phyloP scores from a whole-genome alignment of 1,140 invertebrate genomes.

The Drosophila kohkoa region DNA sequence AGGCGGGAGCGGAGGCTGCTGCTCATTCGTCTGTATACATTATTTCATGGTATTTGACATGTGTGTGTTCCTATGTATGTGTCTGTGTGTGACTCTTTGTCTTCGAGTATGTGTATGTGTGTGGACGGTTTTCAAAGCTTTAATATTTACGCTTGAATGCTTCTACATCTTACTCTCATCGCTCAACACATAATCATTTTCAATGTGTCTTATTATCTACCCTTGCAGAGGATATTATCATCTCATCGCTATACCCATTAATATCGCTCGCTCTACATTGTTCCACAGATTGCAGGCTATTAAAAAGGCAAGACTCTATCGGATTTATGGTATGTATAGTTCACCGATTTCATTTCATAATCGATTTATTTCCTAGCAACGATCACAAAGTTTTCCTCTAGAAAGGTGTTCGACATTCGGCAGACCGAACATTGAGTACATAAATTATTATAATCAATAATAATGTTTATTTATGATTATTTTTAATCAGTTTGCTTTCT shows the following conservation, averaged over 20 bases:
- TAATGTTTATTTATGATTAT: conserved; percentile 15
- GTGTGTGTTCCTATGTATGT: conserved; percentile 6
- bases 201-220: conserved; percentile 44
- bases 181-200: conserved; percentile 47
- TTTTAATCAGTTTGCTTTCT: conserved; percentile 23
- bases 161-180: conserved; percentile 48
- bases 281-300: background rate
- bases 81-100: conserved; percentile 24
- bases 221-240: conserved; percentile 21
- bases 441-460: conserved; percentile 3
- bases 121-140: conserved; percentile 84
- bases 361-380: background rate
- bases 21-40: conserved; percentile 31
- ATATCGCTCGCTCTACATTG: conserved; percentile 10
- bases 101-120: conserved; percentile 49
- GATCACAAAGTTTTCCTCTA: background rate
- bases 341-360: background rate
- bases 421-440: conserved; percentile 13
- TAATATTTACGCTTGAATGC: conserved; percentile 67
- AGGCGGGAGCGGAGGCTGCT: background rate
- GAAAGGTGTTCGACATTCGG: conserved; percentile 28
- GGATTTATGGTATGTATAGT: background rate
- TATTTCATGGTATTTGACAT: conserved; percentile 16
- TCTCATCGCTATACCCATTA: conserved; percentile 27
- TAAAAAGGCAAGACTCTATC: background rate